Conservation (phyloP, 53 echinoderm and acorn worm genomes). For the Henricia sp. region DNA sequence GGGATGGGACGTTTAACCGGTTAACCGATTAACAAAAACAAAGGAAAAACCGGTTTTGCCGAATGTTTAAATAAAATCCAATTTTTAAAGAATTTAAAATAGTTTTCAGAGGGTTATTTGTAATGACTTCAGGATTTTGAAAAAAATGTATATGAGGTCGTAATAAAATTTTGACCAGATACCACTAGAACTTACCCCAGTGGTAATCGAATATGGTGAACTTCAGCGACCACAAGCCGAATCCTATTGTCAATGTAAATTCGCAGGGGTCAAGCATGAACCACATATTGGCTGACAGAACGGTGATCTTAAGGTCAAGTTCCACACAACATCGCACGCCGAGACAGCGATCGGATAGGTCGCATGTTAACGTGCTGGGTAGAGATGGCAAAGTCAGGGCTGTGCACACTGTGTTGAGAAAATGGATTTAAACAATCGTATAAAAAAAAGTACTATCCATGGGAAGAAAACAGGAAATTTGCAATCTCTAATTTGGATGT, state of each 20-base stretch:
- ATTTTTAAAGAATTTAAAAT: too few species aligned
- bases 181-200: constrained; percentile 60
- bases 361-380: neutral
- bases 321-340: constrained; percentile 40
- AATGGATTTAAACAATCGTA: too few species aligned
- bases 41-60: too few species aligned
- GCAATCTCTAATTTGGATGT: too few species aligned
- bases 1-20: neutral
- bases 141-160: neutral
- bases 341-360: constrained; percentile 10
- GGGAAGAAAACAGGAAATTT: too few species aligned
- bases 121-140: neutral
- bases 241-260: constrained; percentile 25
- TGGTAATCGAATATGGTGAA: constrained; percentile 50
- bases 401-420: neutral
- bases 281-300: constrained; percentile 10
- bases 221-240: constrained; percentile 33
- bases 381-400: constrained; percentile 9
- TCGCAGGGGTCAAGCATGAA: constrained; percentile 13
- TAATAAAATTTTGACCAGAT: too few species aligned
- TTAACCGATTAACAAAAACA: too few species aligned
- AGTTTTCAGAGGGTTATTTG: too few species aligned
- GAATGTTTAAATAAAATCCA: too few species aligned
- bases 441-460: too few species aligned
- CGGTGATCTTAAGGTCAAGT: constrained; percentile 5